Conservation (phyloP, 53 echinoderm and acorn worm species). For the Paelopatides confundens region DNA sequence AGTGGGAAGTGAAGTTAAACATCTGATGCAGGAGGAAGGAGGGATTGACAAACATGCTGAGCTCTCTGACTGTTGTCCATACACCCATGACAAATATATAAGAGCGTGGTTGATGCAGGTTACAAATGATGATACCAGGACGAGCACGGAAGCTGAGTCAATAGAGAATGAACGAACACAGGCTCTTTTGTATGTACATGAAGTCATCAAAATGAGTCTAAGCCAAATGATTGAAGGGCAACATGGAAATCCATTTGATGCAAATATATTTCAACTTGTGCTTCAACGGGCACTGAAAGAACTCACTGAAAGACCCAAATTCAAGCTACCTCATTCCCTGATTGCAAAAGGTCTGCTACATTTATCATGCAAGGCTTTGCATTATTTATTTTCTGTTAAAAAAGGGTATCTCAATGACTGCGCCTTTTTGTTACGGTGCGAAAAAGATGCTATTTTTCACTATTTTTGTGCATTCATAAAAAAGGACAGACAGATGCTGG, state of each 20-base stretch:
- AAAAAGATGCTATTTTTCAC: background rate
- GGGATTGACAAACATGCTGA: conserved; percentile 12
- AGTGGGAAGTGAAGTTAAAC: conserved; percentile 9
- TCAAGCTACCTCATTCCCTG: background rate
- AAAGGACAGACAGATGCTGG: background rate
- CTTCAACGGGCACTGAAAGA: background rate
- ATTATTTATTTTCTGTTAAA: background rate
- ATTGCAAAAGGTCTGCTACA: conserved; percentile 1
- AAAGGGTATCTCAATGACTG: background rate
- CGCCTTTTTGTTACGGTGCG: background rate
- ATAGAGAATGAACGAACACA: background rate
- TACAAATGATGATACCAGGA: background rate
- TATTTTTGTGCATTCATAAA: background rate
- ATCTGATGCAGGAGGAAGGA: background rate
- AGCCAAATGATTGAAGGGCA: background rate
- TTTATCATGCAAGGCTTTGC: background rate
- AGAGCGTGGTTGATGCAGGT: background rate
- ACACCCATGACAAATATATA: background rate
- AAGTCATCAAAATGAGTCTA: background rate
- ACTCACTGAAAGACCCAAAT: background rate
- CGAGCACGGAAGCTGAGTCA: background rate
- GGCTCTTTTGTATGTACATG: background rate
- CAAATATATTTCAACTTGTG: background rate
- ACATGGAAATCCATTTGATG: background rate
- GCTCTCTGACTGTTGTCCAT: background rate